phyloP scores from a whole-genome alignment of 2,797 vertebrate species.

The Pseudopleuronectes americanus region DNA sequence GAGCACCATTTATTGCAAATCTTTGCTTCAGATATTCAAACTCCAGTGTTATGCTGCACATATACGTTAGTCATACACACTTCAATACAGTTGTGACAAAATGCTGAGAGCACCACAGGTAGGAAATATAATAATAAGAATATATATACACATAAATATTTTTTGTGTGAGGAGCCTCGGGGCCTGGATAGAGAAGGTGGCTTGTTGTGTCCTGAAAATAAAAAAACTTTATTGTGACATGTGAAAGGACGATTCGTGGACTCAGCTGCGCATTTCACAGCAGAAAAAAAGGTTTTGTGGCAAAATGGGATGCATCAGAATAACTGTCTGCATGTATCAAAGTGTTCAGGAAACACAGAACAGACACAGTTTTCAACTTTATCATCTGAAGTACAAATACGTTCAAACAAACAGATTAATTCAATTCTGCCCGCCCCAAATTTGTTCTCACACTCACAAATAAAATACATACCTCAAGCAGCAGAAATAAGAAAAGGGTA shows the following conservation, averaged over 20 bases:
- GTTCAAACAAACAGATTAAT: conserved; percentile 50
- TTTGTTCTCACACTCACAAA: conserved; percentile 23
- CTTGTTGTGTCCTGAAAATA: conserved; percentile 44
- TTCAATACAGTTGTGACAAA: conserved; percentile 69
- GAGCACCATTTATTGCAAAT: conserved; percentile 86
- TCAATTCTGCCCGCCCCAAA: conserved; percentile 27
- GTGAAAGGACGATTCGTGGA: conserved; percentile 53
- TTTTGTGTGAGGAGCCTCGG: conserved; percentile 47
- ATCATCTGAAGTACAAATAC: conserved; percentile 77
- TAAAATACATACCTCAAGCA: conserved; percentile 70
- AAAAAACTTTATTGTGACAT: conserved; percentile 63
- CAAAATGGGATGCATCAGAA: conserved; percentile 36
- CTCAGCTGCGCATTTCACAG: conserved; percentile 52
- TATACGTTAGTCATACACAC: conserved; percentile 68
- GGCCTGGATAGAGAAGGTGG: conserved; percentile 36
- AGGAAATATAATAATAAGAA: conserved; percentile 55
- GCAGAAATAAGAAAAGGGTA: conserved; percentile 75
- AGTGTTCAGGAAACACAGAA: conserved; percentile 60
- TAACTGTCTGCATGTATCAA: conserved; percentile 55
- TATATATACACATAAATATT: conserved; percentile 68
- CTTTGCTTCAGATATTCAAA: conserved; percentile 70
- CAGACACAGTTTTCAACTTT: conserved; percentile 60
- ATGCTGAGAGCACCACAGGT: conserved; percentile 78
- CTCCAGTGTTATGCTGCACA: conserved; percentile 78
- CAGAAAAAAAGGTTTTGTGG: conserved; percentile 44